Base-by-base conservation (phyloP, 2,888 invertebrate species). In the Patella caerulea region DNA sequence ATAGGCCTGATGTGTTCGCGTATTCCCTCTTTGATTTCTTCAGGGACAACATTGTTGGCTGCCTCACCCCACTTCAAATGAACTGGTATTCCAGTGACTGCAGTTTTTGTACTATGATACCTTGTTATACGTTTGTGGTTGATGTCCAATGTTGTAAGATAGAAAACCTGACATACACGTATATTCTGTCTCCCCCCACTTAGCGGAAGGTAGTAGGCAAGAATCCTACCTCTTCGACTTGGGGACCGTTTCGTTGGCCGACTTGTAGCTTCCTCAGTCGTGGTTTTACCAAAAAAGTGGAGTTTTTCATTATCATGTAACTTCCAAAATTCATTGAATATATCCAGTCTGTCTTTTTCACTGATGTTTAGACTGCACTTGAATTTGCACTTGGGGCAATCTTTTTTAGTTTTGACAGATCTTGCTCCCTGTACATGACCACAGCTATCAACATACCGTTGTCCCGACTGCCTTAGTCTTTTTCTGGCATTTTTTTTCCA, bases 1-100 rank as follows among this genome's bases (percentile, higher is more conserved):
- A 78, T 75, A 15, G 74, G 65, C 65, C 65, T 54, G 19, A 78
- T 75, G 65, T 78, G 78, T 29, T 34, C 56, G 34, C 78, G 71
- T 1, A 78, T 71, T 7, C 78, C 34, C 29, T 78, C 74, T 52
- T 75, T 75, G 4, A 56, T n/a, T 15, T 71, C 53, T 2, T 70
- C 78, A 3, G 75, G 70, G 17, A 34, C 4, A 1, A 75, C 69
- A 29, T 71, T 59, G 72, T 54, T 73, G 70, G 56, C 7, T 17
- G 15, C n/a, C n/a, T 56, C n/a, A 56, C 56, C 56, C 56, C 56
- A 56, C n/a, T 14, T 15, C 5, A 56, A n/a, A 17, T 15, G 56
- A 17, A n/a, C n/a, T 56, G 15, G 56, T 56, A n/a, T 56, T 56
- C 56, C 56, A 17, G 56, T 14, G 15, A n/a, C n/a, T 4, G 5